phyloP scores from a whole-genome alignment of 2,888 invertebrate genomes.

The Caenorhabditis sinica region DNA sequence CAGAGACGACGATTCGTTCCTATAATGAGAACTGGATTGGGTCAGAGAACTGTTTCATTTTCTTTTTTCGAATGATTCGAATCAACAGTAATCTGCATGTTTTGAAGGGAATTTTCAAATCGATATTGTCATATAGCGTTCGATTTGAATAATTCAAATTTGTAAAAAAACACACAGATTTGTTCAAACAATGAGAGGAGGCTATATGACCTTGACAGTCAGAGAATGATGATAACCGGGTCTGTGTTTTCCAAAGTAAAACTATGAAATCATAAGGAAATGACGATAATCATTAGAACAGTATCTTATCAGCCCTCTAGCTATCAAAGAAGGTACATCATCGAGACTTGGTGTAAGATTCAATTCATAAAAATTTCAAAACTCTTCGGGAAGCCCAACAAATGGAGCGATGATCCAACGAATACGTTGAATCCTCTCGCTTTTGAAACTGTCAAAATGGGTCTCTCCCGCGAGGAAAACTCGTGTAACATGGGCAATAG shows the following conservation, averaged over 20 bases:
- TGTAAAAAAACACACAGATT: not conserved
- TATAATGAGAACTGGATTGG: constrained; percentile 42
- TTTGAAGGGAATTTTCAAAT: not conserved
- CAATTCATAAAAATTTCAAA: not conserved
- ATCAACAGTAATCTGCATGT: not conserved
- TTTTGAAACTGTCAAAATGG: constrained; percentile 44
- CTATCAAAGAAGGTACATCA: too few species aligned
- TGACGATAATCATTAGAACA: constrained; percentile 16
- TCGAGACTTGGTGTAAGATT: not conserved
- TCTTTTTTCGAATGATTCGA: not conserved
- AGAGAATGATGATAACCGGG: not conserved
- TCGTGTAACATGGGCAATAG: constrained; percentile 44
- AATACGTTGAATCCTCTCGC: constrained; percentile 12
- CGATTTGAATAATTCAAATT: constrained; percentile 5
- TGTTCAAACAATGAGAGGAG: not conserved
- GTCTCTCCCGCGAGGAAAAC: constrained; percentile 33
- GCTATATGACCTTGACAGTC: constrained; percentile 9
- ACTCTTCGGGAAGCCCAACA: not conserved
- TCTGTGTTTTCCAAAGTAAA: not conserved
- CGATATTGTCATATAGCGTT: not conserved
- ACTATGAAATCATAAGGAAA: not conserved
- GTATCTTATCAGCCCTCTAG: constrained; percentile 5
- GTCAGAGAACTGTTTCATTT: constrained; percentile 10
- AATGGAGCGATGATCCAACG: constrained; percentile 10
- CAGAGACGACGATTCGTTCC: constrained; percentile 56